A percentile compares a stretch with the other conserved stretches of the same genome.
These are phyloP conservation scores for Anthopleura sola DNA, from an alignment of 64 coral and sea anemone species.

Conservation along the genomic window DNA sequence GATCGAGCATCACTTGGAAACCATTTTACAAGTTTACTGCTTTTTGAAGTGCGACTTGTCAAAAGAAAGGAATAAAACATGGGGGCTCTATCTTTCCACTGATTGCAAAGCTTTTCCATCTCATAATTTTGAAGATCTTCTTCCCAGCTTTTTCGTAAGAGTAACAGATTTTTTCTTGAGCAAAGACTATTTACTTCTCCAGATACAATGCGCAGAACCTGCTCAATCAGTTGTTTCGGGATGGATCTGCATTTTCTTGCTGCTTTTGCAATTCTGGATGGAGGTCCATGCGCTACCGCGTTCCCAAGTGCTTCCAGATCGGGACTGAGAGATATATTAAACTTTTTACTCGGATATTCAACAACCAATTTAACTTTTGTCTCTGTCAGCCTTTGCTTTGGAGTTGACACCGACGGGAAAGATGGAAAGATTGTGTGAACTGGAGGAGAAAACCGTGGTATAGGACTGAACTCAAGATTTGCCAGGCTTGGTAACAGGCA, in stretches of 20 bases:
- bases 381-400: conserved; percentile 4
- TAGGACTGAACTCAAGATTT: not conserved
- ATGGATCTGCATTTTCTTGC: conserved; percentile 44
- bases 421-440: not conserved
- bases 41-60: not conserved
- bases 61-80: not conserved
- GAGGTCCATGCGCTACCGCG: conserved; percentile 53
- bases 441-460: not conserved
- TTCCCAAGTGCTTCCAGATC: conserved; percentile 55
- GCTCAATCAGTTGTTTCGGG: conserved; percentile 28
- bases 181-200: conserved; percentile 15
- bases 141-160: conserved; percentile 1
- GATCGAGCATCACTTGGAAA: conserved; percentile 31
- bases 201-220: conserved; percentile 27
- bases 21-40: not conserved
- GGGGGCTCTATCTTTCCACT: not conserved
- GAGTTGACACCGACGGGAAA: conserved; percentile 24
- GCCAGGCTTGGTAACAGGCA: not conserved
- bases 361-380: conserved; percentile 35
- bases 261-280: conserved; percentile 54
- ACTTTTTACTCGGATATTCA: conserved; percentile 61
- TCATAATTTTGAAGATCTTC: not conserved
- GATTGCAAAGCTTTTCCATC: not conserved
- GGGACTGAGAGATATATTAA: conserved; percentile 35
- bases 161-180: conserved; percentile 37